Evolutionary conservation across 2,888 invertebrate genomes (phyloP), one percentile per base, ranked within the genome.

Genomic region (Parnassius smintheus): DNA sequence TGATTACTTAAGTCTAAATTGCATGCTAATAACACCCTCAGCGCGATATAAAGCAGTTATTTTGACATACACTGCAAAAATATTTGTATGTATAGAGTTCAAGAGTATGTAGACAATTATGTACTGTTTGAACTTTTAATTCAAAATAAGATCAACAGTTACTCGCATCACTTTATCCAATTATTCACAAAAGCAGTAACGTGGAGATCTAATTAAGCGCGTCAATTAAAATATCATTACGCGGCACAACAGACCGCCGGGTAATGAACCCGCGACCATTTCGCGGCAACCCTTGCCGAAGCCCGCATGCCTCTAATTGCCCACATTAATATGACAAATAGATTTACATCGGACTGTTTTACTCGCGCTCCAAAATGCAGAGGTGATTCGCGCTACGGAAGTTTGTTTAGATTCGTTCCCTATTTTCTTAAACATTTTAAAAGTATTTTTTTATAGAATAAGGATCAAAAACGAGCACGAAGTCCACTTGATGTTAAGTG

Each of bases 291-390:
- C 85, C 85, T 84, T 78, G 67, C 69, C 68, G 42, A 44, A 3
- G 78, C 90, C 88, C 89, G 88, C 88, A 88, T 88, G 77, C 75
- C 72, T 70, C 79, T 89, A 90, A 91, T 90, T 88, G 88, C 77
- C 83, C 85, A 78, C 83, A 86, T 87, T 88, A 88, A 88, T 89
- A 84, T 85, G 88, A 89, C 88, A 88, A 90, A 89, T 89, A 86
- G 83, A 84, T 87, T 88, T 83, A 85, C 82, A 81, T 83, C 82
- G 80, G 77, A 71, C 76, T 72, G 73, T 75, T 76, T 74, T 77
- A 73, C 75, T 72, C 75, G 73, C 65, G 66, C 70, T 57, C 66
- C 66, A 8, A 48, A 56, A 56, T 57, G 48, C 46, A n/a, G 11
- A 45, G 46, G 44, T 49, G 42, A 25, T 63, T 59, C 60, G 56